Conservation (phyloP, 2,888 invertebrate genomes). For the Eupeodes latifasciatus region DNA sequence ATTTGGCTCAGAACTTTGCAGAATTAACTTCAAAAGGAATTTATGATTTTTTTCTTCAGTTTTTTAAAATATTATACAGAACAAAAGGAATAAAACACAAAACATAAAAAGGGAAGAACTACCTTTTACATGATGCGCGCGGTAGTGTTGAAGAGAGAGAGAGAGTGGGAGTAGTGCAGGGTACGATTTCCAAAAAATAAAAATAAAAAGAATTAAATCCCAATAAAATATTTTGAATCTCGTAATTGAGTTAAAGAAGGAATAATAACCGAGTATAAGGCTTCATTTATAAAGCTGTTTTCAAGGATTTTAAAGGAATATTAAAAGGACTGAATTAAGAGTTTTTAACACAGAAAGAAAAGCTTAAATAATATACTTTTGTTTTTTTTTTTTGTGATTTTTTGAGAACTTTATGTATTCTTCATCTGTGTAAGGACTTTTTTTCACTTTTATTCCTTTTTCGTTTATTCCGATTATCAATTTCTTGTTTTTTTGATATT, state of each 20-base stretch:
- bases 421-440: background rate
- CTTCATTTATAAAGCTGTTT: slow-evolving; percentile 22
- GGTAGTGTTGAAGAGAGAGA: no score
- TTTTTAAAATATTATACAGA: background rate
- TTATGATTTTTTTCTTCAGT: background rate
- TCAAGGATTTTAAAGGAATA: slow-evolving; percentile 17
- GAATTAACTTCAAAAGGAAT: slow-evolving; percentile 24
- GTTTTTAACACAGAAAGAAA: slow-evolving; percentile 15
- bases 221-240: slow-evolving; percentile 33
- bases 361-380: background rate
- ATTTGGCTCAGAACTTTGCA: slow-evolving; percentile 7
- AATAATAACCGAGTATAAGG: slow-evolving; percentile 23
- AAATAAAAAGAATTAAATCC: slow-evolving; percentile 17
- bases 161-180: no score
- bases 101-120: background rate
- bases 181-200: background rate
- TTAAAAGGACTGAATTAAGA: slow-evolving; percentile 18
- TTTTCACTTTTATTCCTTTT: background rate
- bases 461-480: background rate
- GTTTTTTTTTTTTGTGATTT: background rate
- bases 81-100: slow-evolving; percentile 10
- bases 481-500: background rate
- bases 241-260: slow-evolving; percentile 26
- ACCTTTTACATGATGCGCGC: background rate
- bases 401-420: background rate